Base-by-base conservation (phyloP, 2,888 invertebrate genomes). In the Venustoraphidia nigricollis region DNA sequence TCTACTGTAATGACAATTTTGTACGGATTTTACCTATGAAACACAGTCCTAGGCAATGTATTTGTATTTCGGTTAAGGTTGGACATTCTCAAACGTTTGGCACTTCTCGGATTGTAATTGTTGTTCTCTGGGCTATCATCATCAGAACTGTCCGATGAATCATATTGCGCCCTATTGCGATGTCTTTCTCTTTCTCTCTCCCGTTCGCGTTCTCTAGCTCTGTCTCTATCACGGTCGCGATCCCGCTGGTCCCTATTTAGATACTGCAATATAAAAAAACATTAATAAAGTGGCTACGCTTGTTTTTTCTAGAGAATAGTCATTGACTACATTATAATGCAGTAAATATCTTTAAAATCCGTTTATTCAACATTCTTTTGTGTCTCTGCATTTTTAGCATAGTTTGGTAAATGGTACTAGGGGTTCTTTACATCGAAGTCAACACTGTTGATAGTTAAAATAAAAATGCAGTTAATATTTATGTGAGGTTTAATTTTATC, bases 41-140 rank as follows among this genome's bases (percentile, higher is more conserved):
- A 81, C 57, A 81, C 77, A 48, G 80, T 81, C 57, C 81, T 65
- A 34, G 81, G 80, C 55, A 78, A 73, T 55, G 62, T 53, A n/a
- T 66, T 62, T 50, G 64, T 58, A 51, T 63, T 60, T 57, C 63
- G 65, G 53, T 63, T 60, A 58, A 61, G 58, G 53, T 55, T 57
- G 52, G 67, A 65, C 54, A 77, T 65, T 63, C 77, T 67, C 60
- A 77, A 65, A 60, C 77, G 66, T 67, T 77, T 77, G 53, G 54
- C 62, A 52, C 55, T 62, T 50, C 62, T 60, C 43, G 57, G 58
- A 55, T 64, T 73, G 66, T 62, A 75, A 71, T 71, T 74, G 61
- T 73, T 70, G 44, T 51, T 52, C 61, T 72, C 71, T 54, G 73
- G 72, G 61, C 74, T 76, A 56, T 80, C 80, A 58, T 79, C 79